These are phyloP conservation scores for Mayetiola destructor DNA, from an alignment of 2,888 invertebrate species.

Conservation along the genomic window DNA sequence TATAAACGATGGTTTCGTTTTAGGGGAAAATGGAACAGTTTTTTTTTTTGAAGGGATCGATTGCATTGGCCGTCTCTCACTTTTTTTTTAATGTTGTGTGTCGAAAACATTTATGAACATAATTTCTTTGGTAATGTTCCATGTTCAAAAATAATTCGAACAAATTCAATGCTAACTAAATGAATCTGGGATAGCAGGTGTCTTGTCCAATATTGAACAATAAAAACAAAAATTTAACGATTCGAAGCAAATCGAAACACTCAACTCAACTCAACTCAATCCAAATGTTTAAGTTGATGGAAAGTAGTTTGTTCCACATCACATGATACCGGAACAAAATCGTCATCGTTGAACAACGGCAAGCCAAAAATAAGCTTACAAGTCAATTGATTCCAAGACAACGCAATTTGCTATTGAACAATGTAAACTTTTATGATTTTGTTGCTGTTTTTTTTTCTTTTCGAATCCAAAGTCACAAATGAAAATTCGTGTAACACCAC, in stretches of 20 bases:
- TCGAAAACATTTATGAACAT: slow-evolving; percentile 1
- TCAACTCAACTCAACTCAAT: no score
- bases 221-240: slow-evolving; percentile 1
- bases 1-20: neutral
- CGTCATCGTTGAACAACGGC: neutral
- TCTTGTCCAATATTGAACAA: no score
- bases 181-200: neutral
- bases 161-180: neutral
- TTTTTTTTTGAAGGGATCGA: neutral
- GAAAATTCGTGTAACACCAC: no score
- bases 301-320: no score
- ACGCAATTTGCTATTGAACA: no score
- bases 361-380: neutral
- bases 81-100: slow-evolving; percentile 2
- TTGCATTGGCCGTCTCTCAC: neutral
- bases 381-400: slow-evolving; percentile 6
- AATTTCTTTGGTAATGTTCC: neutral
- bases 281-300: no score
- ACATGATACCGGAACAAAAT: neutral
- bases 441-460: no score
- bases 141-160: slow-evolving; percentile 3
- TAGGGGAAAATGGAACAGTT: neutral
- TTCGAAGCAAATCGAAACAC: neutral
- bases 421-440: no score
- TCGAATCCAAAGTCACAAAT: no score